phyloP scores from a whole-genome alignment of 2,888 invertebrate genomes.

The Megaustenia siamemsis region DNA sequence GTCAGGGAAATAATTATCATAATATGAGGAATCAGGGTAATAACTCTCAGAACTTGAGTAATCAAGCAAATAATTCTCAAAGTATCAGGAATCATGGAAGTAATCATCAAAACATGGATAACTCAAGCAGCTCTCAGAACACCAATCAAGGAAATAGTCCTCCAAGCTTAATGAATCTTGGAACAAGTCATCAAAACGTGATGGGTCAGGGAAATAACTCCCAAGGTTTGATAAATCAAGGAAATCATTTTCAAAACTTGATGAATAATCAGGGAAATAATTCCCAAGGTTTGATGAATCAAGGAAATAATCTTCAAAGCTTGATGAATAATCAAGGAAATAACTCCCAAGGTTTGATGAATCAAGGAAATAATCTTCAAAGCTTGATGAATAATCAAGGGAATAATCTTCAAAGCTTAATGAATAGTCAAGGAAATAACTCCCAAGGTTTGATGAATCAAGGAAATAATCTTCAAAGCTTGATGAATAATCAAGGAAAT shows the following conservation, averaged over 20 bases:
- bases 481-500: slow-evolving; percentile 19
- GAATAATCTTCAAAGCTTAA: not conserved
- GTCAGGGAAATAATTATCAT: not conserved
- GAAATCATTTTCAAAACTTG: not conserved
- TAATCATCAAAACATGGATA: not conserved
- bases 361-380: slow-evolving; percentile 19
- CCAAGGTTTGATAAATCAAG: slow-evolving; percentile 6
- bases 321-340: slow-evolving; percentile 11
- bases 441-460: not conserved
- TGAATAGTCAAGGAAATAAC: slow-evolving; percentile 16
- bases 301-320: slow-evolving; percentile 11
- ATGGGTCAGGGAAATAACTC: not conserved
- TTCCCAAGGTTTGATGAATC: not conserved
- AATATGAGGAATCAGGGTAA: not conserved
- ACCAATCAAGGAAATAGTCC: slow-evolving; percentile 3
- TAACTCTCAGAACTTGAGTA: not conserved
- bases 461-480: not conserved
- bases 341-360: not conserved
- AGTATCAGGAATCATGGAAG: not conserved
- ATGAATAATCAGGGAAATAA: not conserved
- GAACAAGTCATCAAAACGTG: slow-evolving; percentile 1
- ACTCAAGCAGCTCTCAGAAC: no score
- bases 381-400: not conserved
- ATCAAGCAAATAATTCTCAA: slow-evolving; percentile 9
- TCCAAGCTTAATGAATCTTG: slow-evolving; percentile 6